Evolutionary conservation across 2,113 vertebrate genomes (phyloP), one percentile per base, ranked within the genome.

Genomic region (Pygoscelis adeliae): DNA sequence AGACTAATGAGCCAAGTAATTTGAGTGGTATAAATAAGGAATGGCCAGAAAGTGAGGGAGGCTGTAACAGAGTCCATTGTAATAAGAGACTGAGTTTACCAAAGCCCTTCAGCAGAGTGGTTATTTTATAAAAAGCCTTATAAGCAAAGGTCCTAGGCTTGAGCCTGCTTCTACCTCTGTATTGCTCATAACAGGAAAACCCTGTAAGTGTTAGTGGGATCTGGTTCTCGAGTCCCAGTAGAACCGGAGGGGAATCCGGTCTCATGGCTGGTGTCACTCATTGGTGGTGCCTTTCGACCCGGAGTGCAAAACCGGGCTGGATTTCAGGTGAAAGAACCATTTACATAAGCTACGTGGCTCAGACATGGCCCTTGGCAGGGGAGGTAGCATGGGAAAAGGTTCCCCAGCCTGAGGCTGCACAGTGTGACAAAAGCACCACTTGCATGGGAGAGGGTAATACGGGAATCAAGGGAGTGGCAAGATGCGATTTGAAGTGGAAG

Each of bases 1-100:
- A 94, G 72, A 11, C n/a, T 94, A 95, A 96, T 73, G 80, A 94
- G 58, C 46, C 4, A 5, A 83, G 70, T 90, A 82, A 93, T 96
- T 78, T 76, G 53, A 82, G 65, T 36, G 29, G 30, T 73, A 86
- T 77, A 87, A 96, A 91, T 83, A 91, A 90, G 73, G 46, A 86
- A 95, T 36, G 42, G 46, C 67, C 66, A 79, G 70, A 79, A 82
- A 91, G 61, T 0, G 0, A 82, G 42, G 25, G 56, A 87, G 62
- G 36, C 49, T 79, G 27, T 92, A 77, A 78, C 13, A 62, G 40
- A 82, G 47, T 25, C 56, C 58, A 42, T 25, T 79, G 61, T 74
- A 79, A 67, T 52, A 36, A 79, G 55, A 95, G 72, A 55, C 46
- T 53, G 85, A 34, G 44, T 79, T 93, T 84, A 27, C 50, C 8